A percentile compares a stretch with the other conserved stretches of the same genome.
phyloP scores from a whole-genome alignment of 2,113 vertebrate genomes.

The Gavia stellata region DNA sequence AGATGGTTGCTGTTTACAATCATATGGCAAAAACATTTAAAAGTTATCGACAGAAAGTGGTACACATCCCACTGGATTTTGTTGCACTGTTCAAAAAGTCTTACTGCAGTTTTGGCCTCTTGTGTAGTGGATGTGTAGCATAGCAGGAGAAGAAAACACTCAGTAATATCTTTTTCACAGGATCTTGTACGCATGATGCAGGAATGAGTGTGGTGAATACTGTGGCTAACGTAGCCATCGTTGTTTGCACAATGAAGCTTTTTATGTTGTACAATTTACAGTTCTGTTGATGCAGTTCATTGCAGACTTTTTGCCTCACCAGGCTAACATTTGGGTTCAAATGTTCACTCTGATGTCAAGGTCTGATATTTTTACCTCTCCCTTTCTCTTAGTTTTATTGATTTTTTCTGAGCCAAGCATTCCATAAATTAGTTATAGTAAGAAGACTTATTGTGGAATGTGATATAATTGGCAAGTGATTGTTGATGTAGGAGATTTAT shows the following conservation, averaged over 20 bases:
- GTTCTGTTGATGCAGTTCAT: not conserved
- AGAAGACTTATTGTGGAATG: constrained; percentile 49
- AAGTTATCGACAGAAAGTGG: not conserved
- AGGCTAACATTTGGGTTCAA: constrained; percentile 23
- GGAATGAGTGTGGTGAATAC: not conserved
- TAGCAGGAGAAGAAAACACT: not conserved
- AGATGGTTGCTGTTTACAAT: not conserved
- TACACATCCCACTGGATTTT: not conserved
- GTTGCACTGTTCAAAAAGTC: not conserved
- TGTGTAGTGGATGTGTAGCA: not conserved
- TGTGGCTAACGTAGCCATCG: not conserved
- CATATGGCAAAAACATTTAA: not conserved
- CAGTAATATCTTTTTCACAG: not conserved
- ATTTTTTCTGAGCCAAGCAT: constrained; percentile 42
- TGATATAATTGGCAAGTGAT: constrained; percentile 61
- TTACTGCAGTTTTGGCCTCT: not conserved
- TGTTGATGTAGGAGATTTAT: constrained; percentile 63
- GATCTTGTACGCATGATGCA: accelerated
- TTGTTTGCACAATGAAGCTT: not conserved
- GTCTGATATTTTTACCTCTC: constrained; percentile 31
- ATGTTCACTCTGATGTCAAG: constrained; percentile 22
- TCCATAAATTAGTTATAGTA: constrained; percentile 44
- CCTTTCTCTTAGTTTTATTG: constrained; percentile 25
- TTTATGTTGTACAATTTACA: not conserved
- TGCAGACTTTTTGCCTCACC: not conserved